Conservation (phyloP, 2,888 invertebrate species). For the Ectobius pallidus region DNA sequence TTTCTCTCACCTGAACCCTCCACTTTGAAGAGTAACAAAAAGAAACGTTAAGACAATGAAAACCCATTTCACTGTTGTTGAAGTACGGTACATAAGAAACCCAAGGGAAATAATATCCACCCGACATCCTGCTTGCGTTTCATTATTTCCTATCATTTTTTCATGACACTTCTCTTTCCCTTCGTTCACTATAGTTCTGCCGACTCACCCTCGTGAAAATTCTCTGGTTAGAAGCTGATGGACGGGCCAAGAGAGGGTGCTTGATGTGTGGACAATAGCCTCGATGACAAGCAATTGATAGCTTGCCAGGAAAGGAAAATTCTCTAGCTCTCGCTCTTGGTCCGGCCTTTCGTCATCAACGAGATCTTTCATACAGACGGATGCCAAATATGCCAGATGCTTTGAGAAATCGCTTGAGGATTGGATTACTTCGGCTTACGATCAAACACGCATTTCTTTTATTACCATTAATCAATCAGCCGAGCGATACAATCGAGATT, state of each 20-base stretch:
- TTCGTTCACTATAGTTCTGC: background rate
- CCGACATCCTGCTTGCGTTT: slow-evolving; percentile 5
- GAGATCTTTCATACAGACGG: too few species aligned
- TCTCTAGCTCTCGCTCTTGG: background rate
- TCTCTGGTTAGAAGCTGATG: slow-evolving; percentile 1
- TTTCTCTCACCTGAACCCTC: background rate
- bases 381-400: slow-evolving; percentile 5
- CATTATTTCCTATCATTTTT: slow-evolving; percentile 33
- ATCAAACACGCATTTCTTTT: background rate
- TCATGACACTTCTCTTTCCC: slow-evolving; percentile 11
- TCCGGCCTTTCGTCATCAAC: too few species aligned
- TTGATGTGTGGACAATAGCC: slow-evolving; percentile 17
- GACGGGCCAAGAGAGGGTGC: slow-evolving; percentile 1
- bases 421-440: background rate
- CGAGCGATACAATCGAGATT: background rate
- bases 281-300: slow-evolving; percentile 27
- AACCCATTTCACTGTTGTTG: slow-evolving; percentile 16
- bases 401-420: background rate
- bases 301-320: slow-evolving; percentile 8
- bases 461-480: slow-evolving; percentile 11
- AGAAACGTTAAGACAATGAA: background rate
- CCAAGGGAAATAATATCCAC: slow-evolving; percentile 29
- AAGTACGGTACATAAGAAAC: slow-evolving; percentile 15
- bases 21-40: background rate
- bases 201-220: slow-evolving; percentile 12